Base-by-base conservation (phyloP, 2,113 vertebrate genomes). In the Elaphurus davidianus region DNA sequence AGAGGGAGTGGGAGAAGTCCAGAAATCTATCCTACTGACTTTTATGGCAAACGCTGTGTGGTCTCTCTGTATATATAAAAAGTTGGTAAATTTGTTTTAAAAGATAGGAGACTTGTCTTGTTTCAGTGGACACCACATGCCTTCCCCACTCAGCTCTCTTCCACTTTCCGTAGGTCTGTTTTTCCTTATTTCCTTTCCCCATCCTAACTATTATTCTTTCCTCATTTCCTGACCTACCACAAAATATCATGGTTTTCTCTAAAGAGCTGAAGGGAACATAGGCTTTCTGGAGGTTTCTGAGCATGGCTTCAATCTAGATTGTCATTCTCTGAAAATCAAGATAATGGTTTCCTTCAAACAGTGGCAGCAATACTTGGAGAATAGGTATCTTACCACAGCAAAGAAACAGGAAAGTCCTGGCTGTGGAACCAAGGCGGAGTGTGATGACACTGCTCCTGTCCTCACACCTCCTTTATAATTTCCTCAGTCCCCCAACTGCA, bases 21-120 rank as follows among this genome's bases (percentile, higher is more conserved):
- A 97, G 67, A 96, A 97, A 98, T 90, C 94, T 14, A 87, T 76
- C 40, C 81, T 79, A 50, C 82, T 94, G 94, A 90, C 86, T 94
- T 96, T 96, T 86, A 85, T 79, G 82, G 81, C 55, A 91, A 97
- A 97, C 15, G 60, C 47, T 98, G 97, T 94, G 98, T 96, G 98
- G 93, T 96, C 97, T 96, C 87, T 90, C 33, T 95, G 47, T 87
- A 74, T 78, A 93, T 9, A 90, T 83, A 74, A 84, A 83, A 94
- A 95, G 81, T 84, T 92, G 64, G 84, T 94, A 81, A 50, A 45
- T 90, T 96, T 96, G 62, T 97, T 94, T 95, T 85, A 95, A 97
- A 97, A 94, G 94, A 96, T 81, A 89, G 88, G 45, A 87, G 91
- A 89, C 94, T 47, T 93, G 64, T 96, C 62, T 92, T 52, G 9